Base-by-base conservation (phyloP, 2,888 invertebrate species). In the Drosophila engyochracea region DNA sequence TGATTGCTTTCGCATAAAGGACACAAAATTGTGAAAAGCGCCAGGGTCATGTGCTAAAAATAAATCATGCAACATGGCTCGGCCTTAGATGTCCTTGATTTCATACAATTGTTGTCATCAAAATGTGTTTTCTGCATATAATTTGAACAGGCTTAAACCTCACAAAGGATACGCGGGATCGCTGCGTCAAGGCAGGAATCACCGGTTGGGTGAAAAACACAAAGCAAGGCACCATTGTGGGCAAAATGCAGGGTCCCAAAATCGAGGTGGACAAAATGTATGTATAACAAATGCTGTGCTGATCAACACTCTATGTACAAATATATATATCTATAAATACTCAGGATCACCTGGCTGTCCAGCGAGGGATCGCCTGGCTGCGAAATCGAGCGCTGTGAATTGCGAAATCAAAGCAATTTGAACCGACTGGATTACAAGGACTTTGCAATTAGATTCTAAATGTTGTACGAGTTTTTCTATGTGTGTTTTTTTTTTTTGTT, bases 131-230 rank as follows among this genome's bases (percentile, higher is more conserved):
- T 79, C 51, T 79, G 28, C 52, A 19, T 57, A n/a, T 37, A 55
- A 49, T 75, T 76, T 58, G 14, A 47, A 41, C 94, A 98, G 98
- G 98, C 69, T 96, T 96, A 79, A 97, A 96, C 93, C 97, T 98
- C 93, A 97, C 97, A 25, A 98, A 98, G 94, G 97, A 96, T 93
- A 97, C 97, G 90, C 96, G 97, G 83, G 97, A 97, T 91, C 94
- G 96, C 77, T 96, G 97, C 61, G 95, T 95, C 64, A 95, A 96
- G 90, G 94, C 97, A 39, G 96, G 96, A 28, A 94, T 98, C 41
- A 95, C 95, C 31, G 98, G 99, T 12, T 99, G 98, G 98, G 97
- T 98, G 81, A 98, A 97, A 94, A 98, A 98, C 93, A 97, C 97
- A 52, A 96, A 96, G 93, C 95, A 95, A 72, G 98, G 98, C 28